Evolutionary conservation across 1,140 invertebrate genomes (phyloP), one percentile per base, ranked within the genome.

Genomic region (Sinonovacula constricta): DNA sequence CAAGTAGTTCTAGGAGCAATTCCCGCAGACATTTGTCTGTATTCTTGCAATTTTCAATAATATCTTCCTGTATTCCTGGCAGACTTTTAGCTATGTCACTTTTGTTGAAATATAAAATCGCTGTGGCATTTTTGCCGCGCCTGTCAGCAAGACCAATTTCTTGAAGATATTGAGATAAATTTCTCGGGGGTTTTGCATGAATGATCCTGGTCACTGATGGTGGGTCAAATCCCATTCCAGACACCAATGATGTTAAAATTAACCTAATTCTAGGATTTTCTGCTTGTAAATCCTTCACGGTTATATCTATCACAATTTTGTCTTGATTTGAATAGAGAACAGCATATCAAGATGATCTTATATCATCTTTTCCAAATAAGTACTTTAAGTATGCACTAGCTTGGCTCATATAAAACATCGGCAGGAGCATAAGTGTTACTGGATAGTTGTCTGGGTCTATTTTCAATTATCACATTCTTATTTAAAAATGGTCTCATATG

Each of bases 221-320:
- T 14, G 57, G 14, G n/a, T 80, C 66, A 67, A 74, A 74, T 15
- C 66, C 68, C 66, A 69, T 70, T 12, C 68, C 67, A 15, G 62
- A 5, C 0, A 65, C 59, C 15, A 51, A 68, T 28, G 51, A 69
- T 15, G 67, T 69, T 0, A 69, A 18, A 31, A 54, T n/a, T n/a
- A 69, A 28, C 18, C 51, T 14, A 14, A 69, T 56, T 34, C 49
- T 54, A 3, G 67, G 67, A 0, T 69, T 10, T 33, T 54, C 7
- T 5, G 33, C 22, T 4, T 69, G 51, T 26, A 69, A 34, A n/a
- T 54, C 49, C 7, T 31, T 18, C 3, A 69, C 67, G 30, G 67
- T 69, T 30, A 7, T 49, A 15, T 69, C 3, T 30, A 69, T 4
- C 22, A 69, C 67, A 56, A 26, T 30, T 18, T 69, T 69, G 5